Evolutionary conservation across 2,113 vertebrate species (phyloP), one percentile per base, ranked within the genome.

Genomic region (Sebastes fasciatus): DNA sequence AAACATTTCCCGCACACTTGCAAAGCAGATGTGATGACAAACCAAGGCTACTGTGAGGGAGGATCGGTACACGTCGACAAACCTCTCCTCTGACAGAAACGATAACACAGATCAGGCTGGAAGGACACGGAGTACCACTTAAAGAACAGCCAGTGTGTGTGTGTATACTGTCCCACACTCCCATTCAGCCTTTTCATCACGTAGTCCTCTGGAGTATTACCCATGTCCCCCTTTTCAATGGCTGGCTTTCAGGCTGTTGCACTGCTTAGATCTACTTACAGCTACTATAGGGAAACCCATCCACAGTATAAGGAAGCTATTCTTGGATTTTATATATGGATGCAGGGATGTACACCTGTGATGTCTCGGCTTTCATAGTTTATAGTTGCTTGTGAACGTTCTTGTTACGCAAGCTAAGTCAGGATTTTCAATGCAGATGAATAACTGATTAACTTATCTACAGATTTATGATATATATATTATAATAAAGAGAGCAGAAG

Each of bases 61-160:
- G 84, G 88, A 86, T 86, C 74, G 57, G 42, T 79, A 58, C 77
- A 78, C 69, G 74, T 86, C 72, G 67, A 19, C 80, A 85, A 75
- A 86, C 71, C 65, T 91, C 82, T 78, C 77, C 64, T 86, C 58
- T 66, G 60, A 65, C 51, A 75, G 57, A 80, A 80, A 87, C 66
- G 52, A 51, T 43, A 82, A 60, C 65, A 83, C 66, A 80, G 65
- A 88, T 81, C 60, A 83, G 19, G 10, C 8, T 74, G 43, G 75
- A 86, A 72, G 70, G 48, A 86, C 74, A 82, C 62, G 61, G 42
- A 71, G 84, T 76, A 46, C 61, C 45, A 70, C 26, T 77, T 82
- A 61, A 82, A 83, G 49, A 88, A 74, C 43, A 60, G 66, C 46
- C 66, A 34, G 16, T 67, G 60, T 84, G 16, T 67, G 60, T 84